Evolutionary conservation across 2,888 invertebrate species (phyloP).

Genomic region (Gastracanthus pulcherrimus): DNA sequence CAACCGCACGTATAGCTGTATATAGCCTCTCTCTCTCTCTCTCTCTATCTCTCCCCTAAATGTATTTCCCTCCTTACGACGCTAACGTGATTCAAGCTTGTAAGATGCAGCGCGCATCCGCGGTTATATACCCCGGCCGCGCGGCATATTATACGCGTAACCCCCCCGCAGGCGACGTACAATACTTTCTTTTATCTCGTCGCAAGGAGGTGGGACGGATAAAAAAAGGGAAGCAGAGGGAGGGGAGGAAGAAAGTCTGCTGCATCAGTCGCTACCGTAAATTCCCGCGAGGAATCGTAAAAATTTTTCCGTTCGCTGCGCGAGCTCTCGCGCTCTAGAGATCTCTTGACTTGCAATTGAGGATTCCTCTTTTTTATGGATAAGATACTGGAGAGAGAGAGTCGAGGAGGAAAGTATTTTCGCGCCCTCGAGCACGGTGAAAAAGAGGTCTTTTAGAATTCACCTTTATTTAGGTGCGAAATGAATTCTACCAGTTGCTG

Average conservation of each 20-base stretch:
- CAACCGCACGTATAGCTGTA: too few species aligned
- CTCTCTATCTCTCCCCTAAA: too few species aligned
- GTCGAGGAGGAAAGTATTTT: neutral
- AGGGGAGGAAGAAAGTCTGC: neutral
- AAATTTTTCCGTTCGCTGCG: conserved; percentile 23
- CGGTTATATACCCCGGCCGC: neutral
- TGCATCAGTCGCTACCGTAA: conserved; percentile 31
- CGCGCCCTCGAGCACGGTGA: neutral
- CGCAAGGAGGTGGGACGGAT: neutral
- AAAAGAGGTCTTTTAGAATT: neutral
- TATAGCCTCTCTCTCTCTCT: too few species aligned
- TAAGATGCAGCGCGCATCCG: neutral
- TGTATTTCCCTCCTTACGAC: conserved; percentile 35
- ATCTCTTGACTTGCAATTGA: neutral
- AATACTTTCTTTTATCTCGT: conserved; percentile 31
- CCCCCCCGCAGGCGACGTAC: neutral
- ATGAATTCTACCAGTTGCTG: conserved; percentile 9
- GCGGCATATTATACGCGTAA: conserved; percentile 27
- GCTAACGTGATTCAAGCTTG: conserved; percentile 31
- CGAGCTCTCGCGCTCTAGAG: too few species aligned
- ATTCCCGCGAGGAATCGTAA: conserved; percentile 38
- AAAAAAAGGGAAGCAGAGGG: neutral
- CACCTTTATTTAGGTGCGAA: neutral
- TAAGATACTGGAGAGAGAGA: neutral
- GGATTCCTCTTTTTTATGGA: conserved; percentile 29